These are phyloP conservation scores for Dendrophyllia cribrosa DNA, from an alignment of 64 coral and sea anemone genomes.

Conservation along the genomic window DNA sequence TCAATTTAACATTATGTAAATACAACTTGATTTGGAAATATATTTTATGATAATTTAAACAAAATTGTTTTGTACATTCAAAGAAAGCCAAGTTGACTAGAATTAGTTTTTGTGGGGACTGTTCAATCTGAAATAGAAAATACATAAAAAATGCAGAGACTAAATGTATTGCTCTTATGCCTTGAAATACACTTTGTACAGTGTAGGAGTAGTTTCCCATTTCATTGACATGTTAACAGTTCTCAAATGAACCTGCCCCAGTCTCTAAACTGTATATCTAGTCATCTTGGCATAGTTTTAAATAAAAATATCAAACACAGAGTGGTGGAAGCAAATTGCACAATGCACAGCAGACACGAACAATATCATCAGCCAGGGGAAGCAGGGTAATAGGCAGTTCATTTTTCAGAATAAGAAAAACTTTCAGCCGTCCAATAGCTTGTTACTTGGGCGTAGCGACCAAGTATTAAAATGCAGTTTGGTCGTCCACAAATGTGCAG, in stretches of 20 bases:
- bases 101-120: slow-evolving; percentile 1
- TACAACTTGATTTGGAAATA: background rate
- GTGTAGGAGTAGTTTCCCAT: background rate
- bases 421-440: slow-evolving; percentile 9
- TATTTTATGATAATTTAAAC: slow-evolving; percentile 14
- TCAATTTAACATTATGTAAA: slow-evolving; percentile 14
- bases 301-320: slow-evolving; percentile 13
- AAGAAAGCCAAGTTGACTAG: background rate
- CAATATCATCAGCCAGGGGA: background rate
- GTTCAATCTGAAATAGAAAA: background rate
- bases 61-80: slow-evolving; percentile 13
- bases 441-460: too few species aligned
- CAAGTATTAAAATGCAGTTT: too few species aligned
- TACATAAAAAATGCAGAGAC: too few species aligned
- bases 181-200: background rate
- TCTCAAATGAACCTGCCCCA: slow-evolving; percentile 10
- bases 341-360: background rate
- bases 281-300: background rate
- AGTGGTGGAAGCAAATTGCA: background rate
- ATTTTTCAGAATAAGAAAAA: slow-evolving; percentile 11
- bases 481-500: too few species aligned
- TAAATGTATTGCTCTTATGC: background rate
- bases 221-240: slow-evolving; percentile 12
- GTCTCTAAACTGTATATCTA: background rate
- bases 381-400: slow-evolving; percentile 10